Evolutionary conservation across 2,888 invertebrate genomes (phyloP), one percentile per base, ranked within the genome.

Genomic region (Lamellibrachia satsuma): DNA sequence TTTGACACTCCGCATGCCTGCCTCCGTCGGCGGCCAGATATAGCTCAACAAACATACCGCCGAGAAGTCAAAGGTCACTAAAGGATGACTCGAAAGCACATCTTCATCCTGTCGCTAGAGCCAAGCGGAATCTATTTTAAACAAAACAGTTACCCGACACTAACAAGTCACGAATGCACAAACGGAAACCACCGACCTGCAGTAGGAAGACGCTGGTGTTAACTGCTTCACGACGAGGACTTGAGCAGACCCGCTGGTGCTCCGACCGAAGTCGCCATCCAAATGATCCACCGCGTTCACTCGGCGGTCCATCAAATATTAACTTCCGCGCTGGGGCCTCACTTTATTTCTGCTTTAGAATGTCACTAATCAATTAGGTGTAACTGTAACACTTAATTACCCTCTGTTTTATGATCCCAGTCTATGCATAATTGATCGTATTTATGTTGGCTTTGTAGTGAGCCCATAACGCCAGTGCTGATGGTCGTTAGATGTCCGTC

Each of bases 341-440:
- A 22, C 75, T 75, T 75, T 75, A 75, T 75, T 75, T 75, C 75
- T 22, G 75, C 75, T n/a, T 75, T 75, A 75, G n/a, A 75, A 75
- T 75, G 75, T 75, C 75, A 75, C 75, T n/a, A 75, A 22, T 75
- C 75, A 75, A 75, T 75, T 75, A 75, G 22, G 22, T 75, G 3
- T 2, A 75, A 75, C 75, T 75, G 75, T 75, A 75, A 75, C 75
- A 75, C 75, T 75, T 75, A 75, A 75, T 75, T 75, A 75, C 75
- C 75, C 75, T 75, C 75, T 75, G 75, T 75, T 75, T 75, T 75
- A 75, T 75, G 75, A n/a, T n/a, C 75, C 75, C 75, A 75, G 75
- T 22, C 22, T 75, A 75, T 75, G 75, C 75, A 75, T 75, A 75
- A 75, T 75, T 75, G 22, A 75, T 75, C 22, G 75, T 75, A 75